These are phyloP conservation scores for Clepsis dumicolana DNA, from an alignment of 2,888 invertebrate species.

Conservation along the genomic window DNA sequence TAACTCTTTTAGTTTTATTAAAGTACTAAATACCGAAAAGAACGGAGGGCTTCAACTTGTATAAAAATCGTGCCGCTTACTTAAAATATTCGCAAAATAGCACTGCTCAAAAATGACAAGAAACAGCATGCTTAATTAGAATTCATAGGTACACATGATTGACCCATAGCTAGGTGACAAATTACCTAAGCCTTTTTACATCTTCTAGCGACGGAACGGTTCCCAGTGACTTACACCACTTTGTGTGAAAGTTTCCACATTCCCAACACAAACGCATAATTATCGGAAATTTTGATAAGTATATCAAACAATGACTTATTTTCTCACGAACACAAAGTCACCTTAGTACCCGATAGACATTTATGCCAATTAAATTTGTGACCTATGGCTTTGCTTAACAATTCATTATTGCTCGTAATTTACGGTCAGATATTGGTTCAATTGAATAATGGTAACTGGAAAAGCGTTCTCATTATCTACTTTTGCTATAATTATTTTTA, in stretches of 20 bases:
- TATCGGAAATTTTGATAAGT: constrained; percentile 37
- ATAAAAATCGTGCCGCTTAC: too few relatives aligned
- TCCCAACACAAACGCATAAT: constrained; percentile 30
- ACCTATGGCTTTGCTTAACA: not conserved
- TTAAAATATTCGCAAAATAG: too few relatives aligned
- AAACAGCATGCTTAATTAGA: too few relatives aligned
- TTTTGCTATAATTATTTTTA: constrained; percentile 41
- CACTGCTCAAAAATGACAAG: too few relatives aligned
- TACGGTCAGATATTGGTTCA: constrained; percentile 37
- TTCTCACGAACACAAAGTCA: constrained; percentile 15
- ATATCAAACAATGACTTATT: constrained; percentile 35
- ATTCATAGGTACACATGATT: not conserved
- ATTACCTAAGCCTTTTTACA: not conserved
- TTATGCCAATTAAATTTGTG: not conserved
- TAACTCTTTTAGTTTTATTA: too few relatives aligned
- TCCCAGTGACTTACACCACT: constrained; percentile 28
- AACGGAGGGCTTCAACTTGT: too few relatives aligned
- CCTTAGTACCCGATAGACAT: not conserved
- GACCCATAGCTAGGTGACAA: not conserved
- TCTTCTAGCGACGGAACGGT: not conserved
- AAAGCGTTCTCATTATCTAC: constrained; percentile 45
- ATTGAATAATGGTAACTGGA: constrained; percentile 49
- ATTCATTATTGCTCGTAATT: constrained; percentile 5
- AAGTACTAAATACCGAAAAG: too few relatives aligned
- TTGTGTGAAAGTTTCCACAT: constrained; percentile 19